phyloP scores from a whole-genome alignment of 2,113 vertebrate genomes.

The Pardalotus punctatus region DNA sequence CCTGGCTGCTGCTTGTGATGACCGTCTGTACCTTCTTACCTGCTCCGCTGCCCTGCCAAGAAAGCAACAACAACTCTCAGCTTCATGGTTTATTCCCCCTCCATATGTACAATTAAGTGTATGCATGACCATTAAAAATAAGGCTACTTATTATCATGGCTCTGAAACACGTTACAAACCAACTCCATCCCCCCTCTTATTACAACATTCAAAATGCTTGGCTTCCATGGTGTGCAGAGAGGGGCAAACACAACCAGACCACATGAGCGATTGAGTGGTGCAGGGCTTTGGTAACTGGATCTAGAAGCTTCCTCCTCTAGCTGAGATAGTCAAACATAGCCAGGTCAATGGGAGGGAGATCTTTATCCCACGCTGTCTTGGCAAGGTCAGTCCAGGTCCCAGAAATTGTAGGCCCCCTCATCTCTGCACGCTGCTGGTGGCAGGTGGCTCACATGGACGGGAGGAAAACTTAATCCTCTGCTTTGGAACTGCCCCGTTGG shows the following conservation, averaged over 20 bases:
- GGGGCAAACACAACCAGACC: neutral
- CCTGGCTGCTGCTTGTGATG: neutral
- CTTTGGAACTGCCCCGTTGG: neutral
- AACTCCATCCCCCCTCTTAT: neutral
- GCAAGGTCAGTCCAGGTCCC: neutral
- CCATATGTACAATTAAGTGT: constrained; percentile 60
- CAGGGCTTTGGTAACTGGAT: constrained; percentile 8
- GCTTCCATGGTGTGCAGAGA: neutral
- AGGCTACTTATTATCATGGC: constrained; percentile 62
- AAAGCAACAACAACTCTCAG: constrained; percentile 34
- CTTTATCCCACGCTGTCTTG: neutral
- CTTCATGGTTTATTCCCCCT: constrained; percentile 70
- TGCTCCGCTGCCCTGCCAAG: neutral
- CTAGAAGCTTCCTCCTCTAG: constrained; percentile 8
- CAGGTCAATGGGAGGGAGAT: neutral
- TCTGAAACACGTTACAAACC: constrained; percentile 45
- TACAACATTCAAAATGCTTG: neutral
- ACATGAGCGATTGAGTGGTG: neutral
- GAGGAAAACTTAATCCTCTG: neutral
- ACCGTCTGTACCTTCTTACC: neutral
- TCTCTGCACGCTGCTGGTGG: neutral
- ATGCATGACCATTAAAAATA: constrained; percentile 70
- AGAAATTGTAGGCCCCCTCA: neutral
- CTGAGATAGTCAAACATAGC: neutral
- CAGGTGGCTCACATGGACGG: neutral